Percentiles rank a stretch among this genome's conserved stretches.
Evolutionary conservation across 2,113 vertebrate species (phyloP).

Genomic region (Trachemys scripta): DNA sequence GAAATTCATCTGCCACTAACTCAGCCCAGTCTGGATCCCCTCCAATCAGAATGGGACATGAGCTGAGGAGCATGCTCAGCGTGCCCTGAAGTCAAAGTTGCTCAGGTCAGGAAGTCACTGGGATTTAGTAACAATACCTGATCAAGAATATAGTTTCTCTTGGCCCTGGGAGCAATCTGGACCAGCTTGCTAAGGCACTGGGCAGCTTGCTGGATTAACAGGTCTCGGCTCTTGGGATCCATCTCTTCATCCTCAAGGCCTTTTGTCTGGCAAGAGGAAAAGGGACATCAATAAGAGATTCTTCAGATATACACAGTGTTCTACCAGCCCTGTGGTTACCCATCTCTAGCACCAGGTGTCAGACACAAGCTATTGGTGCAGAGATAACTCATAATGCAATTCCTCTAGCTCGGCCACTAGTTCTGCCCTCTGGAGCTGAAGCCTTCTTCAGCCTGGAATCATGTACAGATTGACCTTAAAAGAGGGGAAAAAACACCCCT

Average conservation of each 20-base stretch:
- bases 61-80: neutral
- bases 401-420: neutral
- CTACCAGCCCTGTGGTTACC: neutral
- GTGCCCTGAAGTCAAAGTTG: neutral
- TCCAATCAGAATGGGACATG: neutral
- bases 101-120: neutral
- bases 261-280: constrained; percentile 59
- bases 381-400: neutral
- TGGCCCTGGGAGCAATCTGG: constrained; percentile 84
- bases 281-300: no score
- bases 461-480: neutral
- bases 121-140: constrained; percentile 80
- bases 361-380: neutral
- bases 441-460: neutral
- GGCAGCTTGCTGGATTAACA: constrained; percentile 86
- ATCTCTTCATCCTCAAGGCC: constrained; percentile 68
- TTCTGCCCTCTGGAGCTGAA: neutral
- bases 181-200: constrained; percentile 89
- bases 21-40: neutral
- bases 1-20: neutral
- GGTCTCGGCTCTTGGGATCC: constrained; percentile 78
- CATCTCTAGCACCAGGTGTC: neutral
- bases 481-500: neutral
- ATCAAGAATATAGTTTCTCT: constrained; percentile 91
- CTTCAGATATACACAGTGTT: no score